Percentiles rank a stretch among this genome's conserved stretches.
These are phyloP conservation scores for Prolemur simus DNA, from an alignment of 2,113 vertebrate genomes.

Conservation along the genomic window DNA sequence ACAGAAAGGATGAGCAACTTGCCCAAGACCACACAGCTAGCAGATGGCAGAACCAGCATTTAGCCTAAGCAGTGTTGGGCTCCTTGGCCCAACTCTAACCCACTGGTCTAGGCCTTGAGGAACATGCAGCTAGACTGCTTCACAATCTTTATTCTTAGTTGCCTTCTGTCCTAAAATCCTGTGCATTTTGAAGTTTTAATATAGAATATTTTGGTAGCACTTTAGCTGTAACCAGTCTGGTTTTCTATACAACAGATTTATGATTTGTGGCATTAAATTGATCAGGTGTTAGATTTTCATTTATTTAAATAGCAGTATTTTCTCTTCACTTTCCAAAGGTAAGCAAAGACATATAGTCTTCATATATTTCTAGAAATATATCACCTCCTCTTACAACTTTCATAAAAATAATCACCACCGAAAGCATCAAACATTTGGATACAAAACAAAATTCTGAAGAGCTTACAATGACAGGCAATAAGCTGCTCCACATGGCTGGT, in stretches of 20 bases:
- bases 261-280: not conserved
- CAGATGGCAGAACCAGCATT: not conserved
- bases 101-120: not conserved
- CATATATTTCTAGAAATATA: not conserved
- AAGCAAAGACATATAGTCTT: not conserved
- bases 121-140: not conserved
- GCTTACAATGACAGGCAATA: not conserved
- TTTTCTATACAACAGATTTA: not conserved
- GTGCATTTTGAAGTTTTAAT: not conserved
- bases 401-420: not conserved
- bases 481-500: not conserved
- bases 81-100: not conserved
- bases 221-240: not conserved
- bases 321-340: not conserved
- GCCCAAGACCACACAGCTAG: too few species aligned
- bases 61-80: too few species aligned
- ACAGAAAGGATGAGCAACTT: not conserved
- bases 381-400: not conserved
- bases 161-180: not conserved
- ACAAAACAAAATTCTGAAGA: not conserved
- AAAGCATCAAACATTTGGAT: not conserved
- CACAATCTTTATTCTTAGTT: not conserved
- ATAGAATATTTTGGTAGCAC: not conserved
- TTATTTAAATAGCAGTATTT: not conserved
- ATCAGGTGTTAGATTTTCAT: not conserved